These are phyloP conservation scores for Marasmarcha lunaedactyla DNA, from an alignment of 2,888 invertebrate species.

Conservation along the genomic window DNA sequence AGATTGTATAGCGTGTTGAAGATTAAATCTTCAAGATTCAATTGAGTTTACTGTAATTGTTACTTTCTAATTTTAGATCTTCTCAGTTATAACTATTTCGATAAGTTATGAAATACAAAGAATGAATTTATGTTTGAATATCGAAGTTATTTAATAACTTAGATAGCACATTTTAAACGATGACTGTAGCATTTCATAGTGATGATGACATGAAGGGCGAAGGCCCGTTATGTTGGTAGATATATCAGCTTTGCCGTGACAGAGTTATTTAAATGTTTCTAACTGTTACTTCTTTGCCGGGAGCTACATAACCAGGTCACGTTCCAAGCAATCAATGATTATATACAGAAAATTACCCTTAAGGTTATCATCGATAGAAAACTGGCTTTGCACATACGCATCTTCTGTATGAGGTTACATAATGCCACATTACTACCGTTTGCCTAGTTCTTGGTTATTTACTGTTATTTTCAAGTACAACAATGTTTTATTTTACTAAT, in stretches of 20 bases:
- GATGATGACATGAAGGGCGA: conserved; percentile 41
- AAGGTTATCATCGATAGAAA: conserved; percentile 6
- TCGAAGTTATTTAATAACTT: no score
- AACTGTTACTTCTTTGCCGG: conserved; percentile 40
- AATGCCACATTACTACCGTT: no score
- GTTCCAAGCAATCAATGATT: conserved; percentile 22
- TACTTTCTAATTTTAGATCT: not conserved
- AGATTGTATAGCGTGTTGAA: not conserved
- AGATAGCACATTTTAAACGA: no score
- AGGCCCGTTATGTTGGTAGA: conserved; percentile 44
- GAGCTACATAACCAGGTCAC: conserved; percentile 41
- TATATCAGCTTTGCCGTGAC: conserved; percentile 42
- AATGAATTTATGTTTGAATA: no score
- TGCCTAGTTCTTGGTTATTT: no score
- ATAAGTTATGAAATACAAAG: not conserved
- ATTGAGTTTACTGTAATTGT: not conserved
- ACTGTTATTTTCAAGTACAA: no score
- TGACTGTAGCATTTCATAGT: no score
- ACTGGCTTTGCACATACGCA: conserved; percentile 1
- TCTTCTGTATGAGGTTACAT: no score
- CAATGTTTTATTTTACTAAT: no score
- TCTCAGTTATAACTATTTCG: not conserved
- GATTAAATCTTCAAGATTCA: conserved; percentile 1
- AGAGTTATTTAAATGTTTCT: conserved; percentile 55
- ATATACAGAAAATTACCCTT: conserved; percentile 7